Evolutionary conservation across 2,113 vertebrate species (phyloP).

Genomic region (Onychostoma macrolepis): DNA sequence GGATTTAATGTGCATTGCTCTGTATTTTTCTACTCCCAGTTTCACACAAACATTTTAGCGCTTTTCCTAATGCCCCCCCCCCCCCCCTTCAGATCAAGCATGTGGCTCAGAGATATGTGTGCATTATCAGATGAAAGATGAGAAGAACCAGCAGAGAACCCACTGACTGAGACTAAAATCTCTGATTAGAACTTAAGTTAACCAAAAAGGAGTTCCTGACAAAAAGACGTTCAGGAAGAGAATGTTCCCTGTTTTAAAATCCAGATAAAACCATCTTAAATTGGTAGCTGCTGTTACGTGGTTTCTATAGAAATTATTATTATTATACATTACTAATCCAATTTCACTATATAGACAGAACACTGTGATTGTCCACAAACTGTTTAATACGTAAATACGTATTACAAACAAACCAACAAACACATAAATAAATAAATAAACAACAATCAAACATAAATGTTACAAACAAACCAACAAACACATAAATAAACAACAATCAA

Average conservation of each 20-base stretch:
- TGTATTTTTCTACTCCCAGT: slow-evolving; percentile 1
- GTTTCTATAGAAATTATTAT: too few relatives aligned
- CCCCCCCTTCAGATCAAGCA: not conserved
- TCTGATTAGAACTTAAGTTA: slow-evolving; percentile 18
- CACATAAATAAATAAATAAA: too few relatives aligned
- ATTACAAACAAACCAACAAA: too few relatives aligned
- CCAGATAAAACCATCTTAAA: not conserved
- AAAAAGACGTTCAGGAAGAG: slow-evolving; percentile 7
- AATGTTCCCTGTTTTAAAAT: not conserved
- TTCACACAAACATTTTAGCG: not conserved
- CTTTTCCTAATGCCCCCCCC: not conserved
- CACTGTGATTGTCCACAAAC: too few relatives aligned
- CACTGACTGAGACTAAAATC: not conserved
- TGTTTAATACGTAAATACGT: too few relatives aligned
- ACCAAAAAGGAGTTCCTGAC: not conserved
- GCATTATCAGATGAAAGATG: slow-evolving; percentile 39
- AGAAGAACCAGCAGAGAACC: not conserved
- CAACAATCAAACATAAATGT: too few relatives aligned
- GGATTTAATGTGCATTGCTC: not conserved
- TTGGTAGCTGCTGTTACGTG: not conserved
- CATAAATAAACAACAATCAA: too few relatives aligned
- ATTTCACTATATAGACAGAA: too few relatives aligned
- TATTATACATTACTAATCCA: too few relatives aligned
- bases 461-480: too few relatives aligned
- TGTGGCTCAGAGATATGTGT: slow-evolving; percentile 27